Percentiles rank a stretch among this genome's conserved stretches.
phyloP scores from a whole-genome alignment of 2,888 invertebrate species.

The Cephus sareptanus region DNA sequence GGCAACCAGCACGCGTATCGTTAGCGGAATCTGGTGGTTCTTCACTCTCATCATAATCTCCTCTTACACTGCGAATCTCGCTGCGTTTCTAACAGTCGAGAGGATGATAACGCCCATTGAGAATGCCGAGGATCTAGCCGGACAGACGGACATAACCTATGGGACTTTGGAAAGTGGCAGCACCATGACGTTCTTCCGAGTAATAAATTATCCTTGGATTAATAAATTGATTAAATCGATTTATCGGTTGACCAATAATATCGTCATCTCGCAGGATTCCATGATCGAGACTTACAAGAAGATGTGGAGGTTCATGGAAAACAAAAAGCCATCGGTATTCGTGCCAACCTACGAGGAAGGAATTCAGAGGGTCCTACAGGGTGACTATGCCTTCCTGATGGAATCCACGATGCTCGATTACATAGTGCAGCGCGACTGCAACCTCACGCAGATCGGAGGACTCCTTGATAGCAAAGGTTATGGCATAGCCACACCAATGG shows the following conservation, averaged over 20 bases:
- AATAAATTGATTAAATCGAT: neutral
- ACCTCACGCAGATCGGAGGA: conserved; percentile 88
- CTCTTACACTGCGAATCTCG: conserved; percentile 92
- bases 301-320: conserved; percentile 87
- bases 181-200: conserved; percentile 90
- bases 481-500: conserved; percentile 77
- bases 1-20: conserved; percentile 81
- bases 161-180: conserved; percentile 86
- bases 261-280: conserved; percentile 72
- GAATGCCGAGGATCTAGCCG: conserved; percentile 85
- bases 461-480: conserved; percentile 85
- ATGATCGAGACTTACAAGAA: conserved; percentile 83
- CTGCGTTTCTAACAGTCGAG: conserved; percentile 91
- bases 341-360: conserved; percentile 82
- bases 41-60: conserved; percentile 91
- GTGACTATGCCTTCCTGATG: conserved; percentile 90
- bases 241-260: neutral
- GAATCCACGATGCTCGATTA: conserved; percentile 91
- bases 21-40: conserved; percentile 93
- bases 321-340: conserved; percentile 77
- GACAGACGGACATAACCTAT: conserved; percentile 85
- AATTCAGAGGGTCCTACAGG: conserved; percentile 78
- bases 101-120: conserved; percentile 89
- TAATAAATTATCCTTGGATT: conserved; percentile 49
- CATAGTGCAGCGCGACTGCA: conserved; percentile 83